Evolutionary conservation across 1,140 invertebrate species (phyloP), one percentile per base, ranked within the genome.

Genomic region (Lepidurus arcticus): DNA sequence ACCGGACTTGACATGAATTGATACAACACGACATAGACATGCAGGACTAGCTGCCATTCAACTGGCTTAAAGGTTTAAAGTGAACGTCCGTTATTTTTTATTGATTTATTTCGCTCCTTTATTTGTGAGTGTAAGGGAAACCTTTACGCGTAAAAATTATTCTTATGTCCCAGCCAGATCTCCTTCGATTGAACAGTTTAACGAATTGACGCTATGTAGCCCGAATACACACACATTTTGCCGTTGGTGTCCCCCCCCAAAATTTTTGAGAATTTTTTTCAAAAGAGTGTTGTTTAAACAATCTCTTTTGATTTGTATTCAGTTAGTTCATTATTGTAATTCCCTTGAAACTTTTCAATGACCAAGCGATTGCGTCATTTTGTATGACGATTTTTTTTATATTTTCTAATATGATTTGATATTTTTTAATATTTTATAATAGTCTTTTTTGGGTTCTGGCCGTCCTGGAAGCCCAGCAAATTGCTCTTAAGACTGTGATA

Each of bases 261-360:
- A 47, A 7, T 47, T 65, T 65, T 65, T 65, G 16, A 7, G 53
- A 65, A 21, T 21, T 65, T 65, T 65, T 65, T 65, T 7, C 47
- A 65, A 65, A 65, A 65, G 53, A 65, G 53, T n/a, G 4, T 65
- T 21, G 53, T 65, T 7, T 6, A 65, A n/a, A 7, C 16, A 13
- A 21, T 13, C 53, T 65, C 53, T 65, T 65, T 65, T 65, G 53
- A 1, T 65, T 7, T 65, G 53, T 65, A 65, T 65, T 65, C 53
- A 65, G 53, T 65, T 65, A 65, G 53, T 21, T 65, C 53, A 65
- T 21, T 65, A 7, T n/a, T 65, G 53, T 65, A 65, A 65, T 21
- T 21, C 53, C 21, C 6, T 4, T 65, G 16, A 65, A 9, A 65
- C 21, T n/a, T 11, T 11, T 65, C 8, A 4, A 7, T 21, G 21